Conservation (phyloP, 2,113 vertebrate genomes). For the Anarrhichthys ocellatus region DNA sequence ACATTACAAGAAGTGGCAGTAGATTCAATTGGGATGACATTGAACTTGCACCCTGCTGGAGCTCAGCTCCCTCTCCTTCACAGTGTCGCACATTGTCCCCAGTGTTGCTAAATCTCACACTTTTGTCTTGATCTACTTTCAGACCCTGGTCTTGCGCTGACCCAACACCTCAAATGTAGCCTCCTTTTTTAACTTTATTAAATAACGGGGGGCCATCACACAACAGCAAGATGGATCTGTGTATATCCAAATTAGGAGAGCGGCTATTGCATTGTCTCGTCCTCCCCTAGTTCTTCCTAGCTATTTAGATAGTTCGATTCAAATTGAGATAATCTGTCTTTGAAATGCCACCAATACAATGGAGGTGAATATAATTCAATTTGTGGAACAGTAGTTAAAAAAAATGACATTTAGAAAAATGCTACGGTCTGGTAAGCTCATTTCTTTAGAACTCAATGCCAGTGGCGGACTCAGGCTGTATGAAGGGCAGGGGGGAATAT, state of each 20-base stretch:
- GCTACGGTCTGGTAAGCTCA: too few species aligned
- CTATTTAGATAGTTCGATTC: not conserved
- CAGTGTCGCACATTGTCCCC: not conserved
- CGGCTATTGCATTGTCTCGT: not conserved
- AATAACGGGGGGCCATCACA: not conserved
- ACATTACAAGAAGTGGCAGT: not conserved
- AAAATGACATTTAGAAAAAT: not conserved
- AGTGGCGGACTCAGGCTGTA: too few species aligned
- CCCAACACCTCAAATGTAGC: not conserved
- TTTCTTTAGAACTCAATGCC: not conserved
- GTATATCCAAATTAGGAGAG: constrained; percentile 19
- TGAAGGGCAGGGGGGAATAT: too few species aligned
- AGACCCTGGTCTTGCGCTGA: constrained; percentile 5
- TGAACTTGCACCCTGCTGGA: not conserved
- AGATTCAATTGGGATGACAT: not conserved
- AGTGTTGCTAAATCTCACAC: not conserved
- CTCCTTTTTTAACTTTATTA: constrained; percentile 5
- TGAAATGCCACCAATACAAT: not conserved
- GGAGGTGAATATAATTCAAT: not conserved
- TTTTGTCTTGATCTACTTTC: not conserved
- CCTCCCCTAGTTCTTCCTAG: not conserved
- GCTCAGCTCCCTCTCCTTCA: not conserved
- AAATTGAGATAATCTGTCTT: not conserved
- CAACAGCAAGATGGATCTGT: constrained; percentile 4
- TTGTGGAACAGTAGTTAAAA: not conserved